Evolutionary conservation across 2,888 invertebrate species (phyloP), one percentile per base, ranked within the genome.

Genomic region (Hydropsyche betteni): DNA sequence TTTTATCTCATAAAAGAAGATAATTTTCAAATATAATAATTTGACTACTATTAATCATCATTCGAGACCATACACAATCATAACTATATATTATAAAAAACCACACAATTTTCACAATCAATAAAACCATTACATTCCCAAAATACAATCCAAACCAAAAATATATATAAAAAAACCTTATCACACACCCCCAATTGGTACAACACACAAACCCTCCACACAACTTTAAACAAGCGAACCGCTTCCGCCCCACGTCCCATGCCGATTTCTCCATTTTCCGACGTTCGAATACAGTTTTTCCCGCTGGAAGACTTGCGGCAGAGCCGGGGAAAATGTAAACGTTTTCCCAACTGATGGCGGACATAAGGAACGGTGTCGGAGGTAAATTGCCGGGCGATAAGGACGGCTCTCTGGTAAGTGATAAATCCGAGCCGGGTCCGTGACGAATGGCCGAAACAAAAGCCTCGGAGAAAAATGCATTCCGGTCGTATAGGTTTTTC

Each of bases 321-420:
- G 7, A 44, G 7, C 5, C n/a, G 44, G 10, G 52, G 55, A 38
- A 44, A 55, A 44, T 72, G 72, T 72, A 55, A 61, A 52, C 72
- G 55, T 58, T 72, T 72, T 72, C 24, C 24, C 52, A 55, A 72
- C 55, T 72, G 72, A 72, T 72, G 61, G 72, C 34, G 44, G 55
- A 72, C 72, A 72, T 44, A 61, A 55, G 72, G 64, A 75, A 75
- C 50, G 53, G 70, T 71, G 44, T 72, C 69, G 75, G 71, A 71
- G 75, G 71, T 75, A 75, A 75, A 75, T 75, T 61, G 75, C 75
- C 68, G 58, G 71, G 58, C 71, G 75, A 75, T 75, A 75, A 52
- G 75, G 58, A 68, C 36, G 71, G 70, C 64, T 70, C 24, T 24
- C 24, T 24, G 24, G 61, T 68, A 71, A 71, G 75, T 75, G 75